phyloP scores from a whole-genome alignment of 2,888 invertebrate genomes.

The Cancer borealis region DNA sequence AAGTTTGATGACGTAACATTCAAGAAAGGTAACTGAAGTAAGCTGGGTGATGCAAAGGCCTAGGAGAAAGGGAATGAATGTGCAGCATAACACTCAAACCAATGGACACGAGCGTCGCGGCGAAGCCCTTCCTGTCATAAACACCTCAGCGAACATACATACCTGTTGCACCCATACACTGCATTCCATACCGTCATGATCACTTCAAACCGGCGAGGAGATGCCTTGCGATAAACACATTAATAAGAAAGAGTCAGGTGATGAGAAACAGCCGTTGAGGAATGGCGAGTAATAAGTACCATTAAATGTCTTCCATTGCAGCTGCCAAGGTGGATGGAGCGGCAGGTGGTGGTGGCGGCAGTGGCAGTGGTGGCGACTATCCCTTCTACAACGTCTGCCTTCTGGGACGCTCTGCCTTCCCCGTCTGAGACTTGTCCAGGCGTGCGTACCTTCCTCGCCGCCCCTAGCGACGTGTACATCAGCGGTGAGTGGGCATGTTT shows the following conservation, averaged over 20 bases:
- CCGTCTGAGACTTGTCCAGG: constrained; percentile 33
- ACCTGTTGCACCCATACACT: neutral
- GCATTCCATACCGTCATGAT: neutral
- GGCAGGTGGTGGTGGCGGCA: constrained; percentile 22
- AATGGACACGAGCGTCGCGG: no score
- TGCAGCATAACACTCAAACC: no score
- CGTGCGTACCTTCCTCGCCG: constrained; percentile 49
- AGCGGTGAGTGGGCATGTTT: constrained; percentile 44
- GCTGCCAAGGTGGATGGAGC: neutral
- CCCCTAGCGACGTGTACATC: constrained; percentile 58
- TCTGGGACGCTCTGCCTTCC: neutral
- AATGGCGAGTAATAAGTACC: neutral
- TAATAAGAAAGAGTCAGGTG: neutral
- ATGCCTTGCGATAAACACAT: neutral
- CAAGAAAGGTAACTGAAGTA: no score
- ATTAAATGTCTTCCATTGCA: neutral
- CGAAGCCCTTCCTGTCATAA: neutral
- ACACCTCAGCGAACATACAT: neutral
- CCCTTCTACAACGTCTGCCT: neutral
- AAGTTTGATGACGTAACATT: no score
- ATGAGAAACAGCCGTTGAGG: neutral
- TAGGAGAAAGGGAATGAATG: no score
- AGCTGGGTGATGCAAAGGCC: no score
- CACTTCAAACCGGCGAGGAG: neutral
- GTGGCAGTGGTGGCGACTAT: neutral